Conservation (phyloP, 2,797 vertebrate genomes). For the Odontamblyopus rebecca region DNA sequence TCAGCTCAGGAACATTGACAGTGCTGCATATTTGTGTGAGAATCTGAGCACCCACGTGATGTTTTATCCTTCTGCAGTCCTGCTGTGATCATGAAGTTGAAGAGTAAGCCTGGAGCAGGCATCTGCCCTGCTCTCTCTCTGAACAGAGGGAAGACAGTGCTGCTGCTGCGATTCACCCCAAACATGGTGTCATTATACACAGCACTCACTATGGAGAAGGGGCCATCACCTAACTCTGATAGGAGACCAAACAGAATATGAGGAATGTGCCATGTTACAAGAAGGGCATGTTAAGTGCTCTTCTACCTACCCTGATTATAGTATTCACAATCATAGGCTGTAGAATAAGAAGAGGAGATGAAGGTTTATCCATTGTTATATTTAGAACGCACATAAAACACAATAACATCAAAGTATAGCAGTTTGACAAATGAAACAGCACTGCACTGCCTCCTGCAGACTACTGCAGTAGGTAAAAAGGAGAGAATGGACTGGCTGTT, state of each 20-base stretch:
- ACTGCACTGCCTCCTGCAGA: constrained; percentile 6
- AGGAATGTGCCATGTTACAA: background rate
- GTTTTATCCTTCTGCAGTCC: constrained; percentile 89
- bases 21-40: background rate
- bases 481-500: constrained; percentile 2
- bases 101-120: constrained; percentile 79
- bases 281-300: background rate
- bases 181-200: constrained; percentile 86
- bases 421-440: constrained; percentile 2
- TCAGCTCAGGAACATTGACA: background rate
- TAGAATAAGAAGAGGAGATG: constrained; percentile 63
- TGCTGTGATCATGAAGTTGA: constrained; percentile 95
- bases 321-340: constrained; percentile 97
- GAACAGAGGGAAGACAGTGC: constrained; percentile 85
- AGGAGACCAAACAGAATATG: constrained; percentile 14
- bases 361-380: background rate
- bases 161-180: constrained; percentile 88
- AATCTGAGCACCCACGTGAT: constrained; percentile 80
- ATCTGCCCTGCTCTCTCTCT: constrained; percentile 71
- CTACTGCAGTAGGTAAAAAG: constrained; percentile 14
- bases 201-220: constrained; percentile 87
- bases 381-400: background rate
- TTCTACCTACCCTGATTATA: constrained; percentile 91
- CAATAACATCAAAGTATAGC: background rate
- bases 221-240: constrained; percentile 91